phyloP scores from a whole-genome alignment of 1,140 invertebrate species.

The Schlechtendalia chinensis region DNA sequence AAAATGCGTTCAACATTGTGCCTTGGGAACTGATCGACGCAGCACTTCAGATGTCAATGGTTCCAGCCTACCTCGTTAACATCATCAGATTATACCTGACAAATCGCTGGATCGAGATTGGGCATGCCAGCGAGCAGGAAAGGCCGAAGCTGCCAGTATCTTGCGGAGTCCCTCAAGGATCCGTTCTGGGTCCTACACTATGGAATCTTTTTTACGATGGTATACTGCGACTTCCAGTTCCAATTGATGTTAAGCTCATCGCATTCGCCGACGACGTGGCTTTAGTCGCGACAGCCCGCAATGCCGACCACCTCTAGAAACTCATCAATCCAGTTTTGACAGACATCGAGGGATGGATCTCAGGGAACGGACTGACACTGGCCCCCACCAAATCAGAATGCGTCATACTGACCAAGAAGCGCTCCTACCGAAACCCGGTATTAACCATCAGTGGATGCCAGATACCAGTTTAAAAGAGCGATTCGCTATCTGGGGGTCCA shows the following conservation, averaged over 20 bases:
- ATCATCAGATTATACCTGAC: background rate
- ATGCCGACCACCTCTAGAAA: background rate
- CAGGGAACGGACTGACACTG: background rate
- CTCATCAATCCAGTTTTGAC: no score
- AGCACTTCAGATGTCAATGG: background rate
- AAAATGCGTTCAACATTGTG: constrained; percentile 21
- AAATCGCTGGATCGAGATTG: background rate
- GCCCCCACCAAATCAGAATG: no score
- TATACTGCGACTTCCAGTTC: background rate
- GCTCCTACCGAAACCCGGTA: no score
- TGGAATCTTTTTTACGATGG: background rate
- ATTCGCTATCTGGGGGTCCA: no score
- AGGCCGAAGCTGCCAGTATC: background rate
- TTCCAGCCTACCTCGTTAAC: background rate
- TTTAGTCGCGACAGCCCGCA: background rate
- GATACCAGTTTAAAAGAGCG: no score
- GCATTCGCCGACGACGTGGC: background rate
- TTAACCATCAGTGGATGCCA: no score
- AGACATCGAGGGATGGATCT: background rate
- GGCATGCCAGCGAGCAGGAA: no score
- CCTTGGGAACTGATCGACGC: background rate
- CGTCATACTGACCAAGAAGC: no score
- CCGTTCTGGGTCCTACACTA: background rate
- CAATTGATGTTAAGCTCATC: background rate
- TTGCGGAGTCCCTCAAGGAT: constrained; percentile 3